Conservation (phyloP, 2,888 invertebrate genomes). For the Pristionchus japonicus region DNA sequence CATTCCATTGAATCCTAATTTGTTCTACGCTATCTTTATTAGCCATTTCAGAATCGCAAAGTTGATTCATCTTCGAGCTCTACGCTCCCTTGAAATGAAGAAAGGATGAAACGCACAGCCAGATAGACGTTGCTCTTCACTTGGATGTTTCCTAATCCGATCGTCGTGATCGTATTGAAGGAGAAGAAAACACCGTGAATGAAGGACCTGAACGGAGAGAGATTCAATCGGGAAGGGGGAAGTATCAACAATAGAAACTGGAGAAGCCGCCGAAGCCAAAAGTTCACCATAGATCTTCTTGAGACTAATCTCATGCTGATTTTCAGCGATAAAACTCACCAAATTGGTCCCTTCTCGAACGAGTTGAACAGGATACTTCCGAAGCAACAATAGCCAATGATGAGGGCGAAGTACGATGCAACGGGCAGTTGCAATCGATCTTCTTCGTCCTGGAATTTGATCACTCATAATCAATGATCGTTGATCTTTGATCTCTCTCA, state of each 20-base stretch:
- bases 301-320: not conserved
- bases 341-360: slow-evolving; percentile 72
- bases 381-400: slow-evolving; percentile 74
- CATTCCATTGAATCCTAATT: no score
- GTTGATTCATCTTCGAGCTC: not conserved
- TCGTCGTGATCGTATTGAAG: slow-evolving; percentile 76
- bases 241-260: not conserved
- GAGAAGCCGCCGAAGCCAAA: not conserved
- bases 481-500: not conserved
- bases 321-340: slow-evolving; percentile 58
- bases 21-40: no score
- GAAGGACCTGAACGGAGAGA: slow-evolving; percentile 72
- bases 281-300: not conserved
- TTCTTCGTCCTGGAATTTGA: slow-evolving; percentile 54
- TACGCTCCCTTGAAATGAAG: not conserved
- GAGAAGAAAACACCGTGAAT: slow-evolving; percentile 75
- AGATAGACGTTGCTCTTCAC: slow-evolving; percentile 62
- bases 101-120: not conserved
- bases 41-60: no score
- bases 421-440: slow-evolving; percentile 73
- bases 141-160: slow-evolving; percentile 74
- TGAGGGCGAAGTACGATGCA: slow-evolving; percentile 74
- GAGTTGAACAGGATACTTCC: slow-evolving; percentile 73
- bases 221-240: not conserved
- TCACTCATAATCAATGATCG: not conserved